Percentiles rank a stretch among this genome's conserved stretches.
phyloP scores from a whole-genome alignment of 2,113 vertebrate species.

The Neolamprologus toae region DNA sequence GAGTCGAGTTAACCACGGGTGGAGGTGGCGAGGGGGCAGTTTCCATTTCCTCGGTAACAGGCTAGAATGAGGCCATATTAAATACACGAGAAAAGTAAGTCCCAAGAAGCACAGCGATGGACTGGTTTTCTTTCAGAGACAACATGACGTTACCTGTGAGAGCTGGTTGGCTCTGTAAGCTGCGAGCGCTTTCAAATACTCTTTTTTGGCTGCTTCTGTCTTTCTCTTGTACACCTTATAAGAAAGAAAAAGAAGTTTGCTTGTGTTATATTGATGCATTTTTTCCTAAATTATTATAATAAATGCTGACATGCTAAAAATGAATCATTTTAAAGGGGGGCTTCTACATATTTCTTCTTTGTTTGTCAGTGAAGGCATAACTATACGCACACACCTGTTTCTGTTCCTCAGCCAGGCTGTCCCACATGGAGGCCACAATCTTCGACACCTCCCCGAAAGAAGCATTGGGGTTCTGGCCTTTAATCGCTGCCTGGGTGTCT shows the following conservation, averaged over 20 bases:
- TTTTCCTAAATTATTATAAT: neutral
- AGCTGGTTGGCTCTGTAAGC: constrained; percentile 83
- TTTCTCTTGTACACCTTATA: constrained; percentile 83
- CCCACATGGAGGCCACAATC: constrained; percentile 94
- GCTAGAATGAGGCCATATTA: constrained; percentile 4
- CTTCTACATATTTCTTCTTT: fast-evolving
- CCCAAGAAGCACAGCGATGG: neutral
- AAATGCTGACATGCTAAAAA: neutral
- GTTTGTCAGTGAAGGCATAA: neutral
- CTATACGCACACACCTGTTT: constrained; percentile 74
- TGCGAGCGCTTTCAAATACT: constrained; percentile 84
- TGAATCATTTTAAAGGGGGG: neutral
- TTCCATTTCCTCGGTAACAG: constrained; percentile 58
- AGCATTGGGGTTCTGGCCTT: constrained; percentile 89
- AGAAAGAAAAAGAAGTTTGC: neutral
- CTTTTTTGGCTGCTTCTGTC: constrained; percentile 82
- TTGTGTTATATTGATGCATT: neutral
- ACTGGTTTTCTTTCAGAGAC: neutral
- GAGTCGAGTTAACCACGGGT: neutral
- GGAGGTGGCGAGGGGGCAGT: constrained; percentile 58
- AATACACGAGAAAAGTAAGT: neutral
- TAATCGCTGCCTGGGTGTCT: constrained; percentile 89
- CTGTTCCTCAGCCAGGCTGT: constrained; percentile 89
- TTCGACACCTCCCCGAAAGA: constrained; percentile 91
- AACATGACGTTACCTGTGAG: constrained; percentile 69